phyloP scores from a whole-genome alignment of 1,140 invertebrate genomes.

The Drosophila nigrodunni region DNA sequence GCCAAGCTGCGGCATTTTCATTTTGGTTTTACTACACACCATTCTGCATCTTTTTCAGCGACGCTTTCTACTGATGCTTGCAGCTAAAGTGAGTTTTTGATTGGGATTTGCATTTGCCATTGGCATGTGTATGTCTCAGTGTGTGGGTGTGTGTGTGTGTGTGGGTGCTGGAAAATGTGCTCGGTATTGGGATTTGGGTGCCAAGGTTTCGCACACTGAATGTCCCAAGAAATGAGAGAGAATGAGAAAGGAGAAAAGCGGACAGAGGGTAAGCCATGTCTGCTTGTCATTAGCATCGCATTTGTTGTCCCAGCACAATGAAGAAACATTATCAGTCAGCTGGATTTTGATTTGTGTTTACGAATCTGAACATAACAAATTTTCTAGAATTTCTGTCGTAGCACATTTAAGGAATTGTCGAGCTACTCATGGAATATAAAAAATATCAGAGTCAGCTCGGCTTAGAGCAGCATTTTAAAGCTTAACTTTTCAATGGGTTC shows the following conservation, averaged over 20 bases:
- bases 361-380: background rate
- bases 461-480: no score
- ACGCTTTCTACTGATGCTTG: slow-evolving; percentile 3
- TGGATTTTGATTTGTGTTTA: slow-evolving; percentile 4
- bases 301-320: slow-evolving; percentile 47
- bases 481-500: no score
- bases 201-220: slow-evolving; percentile 55
- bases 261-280: background rate
- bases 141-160: slow-evolving; percentile 2
- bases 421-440: background rate
- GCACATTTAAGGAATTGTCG: background rate
- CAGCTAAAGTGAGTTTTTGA: slow-evolving; percentile 64
- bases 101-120: slow-evolving; percentile 74
- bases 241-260: no score
- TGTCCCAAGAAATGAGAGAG: slow-evolving; percentile 16
- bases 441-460: background rate
- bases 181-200: slow-evolving; percentile 64
- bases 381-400: background rate
- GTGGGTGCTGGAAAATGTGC: slow-evolving; percentile 5
- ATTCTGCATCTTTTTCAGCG: background rate
- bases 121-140: slow-evolving; percentile 34
- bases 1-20: slow-evolving; percentile 71
- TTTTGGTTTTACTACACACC: slow-evolving; percentile 24
- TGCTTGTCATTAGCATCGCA: slow-evolving; percentile 67
- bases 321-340: slow-evolving; percentile 19